A percentile compares a stretch with the other conserved stretches of the same genome.
Evolutionary conservation across 2,113 vertebrate species (phyloP).

Genomic region (Cyprinodon tularosa): DNA sequence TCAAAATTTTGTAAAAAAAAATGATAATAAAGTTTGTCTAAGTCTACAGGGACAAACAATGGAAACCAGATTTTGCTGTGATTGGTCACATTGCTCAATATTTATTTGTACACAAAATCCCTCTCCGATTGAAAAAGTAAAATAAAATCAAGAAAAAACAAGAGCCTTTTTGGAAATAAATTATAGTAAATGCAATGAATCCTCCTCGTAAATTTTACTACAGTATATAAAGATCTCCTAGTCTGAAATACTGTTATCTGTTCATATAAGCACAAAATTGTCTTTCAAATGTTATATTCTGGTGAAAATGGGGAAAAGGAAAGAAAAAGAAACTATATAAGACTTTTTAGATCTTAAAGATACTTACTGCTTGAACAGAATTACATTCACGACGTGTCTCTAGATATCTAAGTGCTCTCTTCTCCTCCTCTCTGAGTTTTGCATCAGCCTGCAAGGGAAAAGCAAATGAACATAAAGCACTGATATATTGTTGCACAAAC

Average conservation of each 20-base stretch:
- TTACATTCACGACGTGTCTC: conserved; percentile 98
- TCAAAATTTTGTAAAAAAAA: too few relatives aligned
- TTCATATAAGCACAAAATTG: too few relatives aligned
- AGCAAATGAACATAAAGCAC: conserved; percentile 1
- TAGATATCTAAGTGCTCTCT: conserved; percentile 93
- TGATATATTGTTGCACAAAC: background rate
- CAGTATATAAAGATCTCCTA: too few relatives aligned
- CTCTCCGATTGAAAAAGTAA: background rate
- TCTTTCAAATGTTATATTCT: background rate
- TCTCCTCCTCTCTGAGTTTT: conserved; percentile 97
- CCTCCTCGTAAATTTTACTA: too few relatives aligned
- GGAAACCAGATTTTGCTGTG: too few relatives aligned
- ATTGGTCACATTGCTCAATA: too few relatives aligned
- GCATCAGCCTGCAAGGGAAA: conserved; percentile 86
- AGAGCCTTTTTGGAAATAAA: too few relatives aligned
- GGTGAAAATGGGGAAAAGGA: background rate
- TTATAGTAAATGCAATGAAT: too few relatives aligned
- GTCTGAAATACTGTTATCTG: too few relatives aligned
- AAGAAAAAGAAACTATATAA: background rate
- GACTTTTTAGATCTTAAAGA: background rate
- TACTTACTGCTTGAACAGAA: conserved; percentile 96
- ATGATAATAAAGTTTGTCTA: too few relatives aligned
- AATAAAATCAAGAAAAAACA: too few relatives aligned
- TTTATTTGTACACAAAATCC: background rate
- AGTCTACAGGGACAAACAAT: too few relatives aligned